Percentiles rank a stretch among this genome's conserved stretches.
Evolutionary conservation across 37 sponge, comb jelly and placozoan genomes (phyloP).

Genomic region (Haliclona indistincta): DNA sequence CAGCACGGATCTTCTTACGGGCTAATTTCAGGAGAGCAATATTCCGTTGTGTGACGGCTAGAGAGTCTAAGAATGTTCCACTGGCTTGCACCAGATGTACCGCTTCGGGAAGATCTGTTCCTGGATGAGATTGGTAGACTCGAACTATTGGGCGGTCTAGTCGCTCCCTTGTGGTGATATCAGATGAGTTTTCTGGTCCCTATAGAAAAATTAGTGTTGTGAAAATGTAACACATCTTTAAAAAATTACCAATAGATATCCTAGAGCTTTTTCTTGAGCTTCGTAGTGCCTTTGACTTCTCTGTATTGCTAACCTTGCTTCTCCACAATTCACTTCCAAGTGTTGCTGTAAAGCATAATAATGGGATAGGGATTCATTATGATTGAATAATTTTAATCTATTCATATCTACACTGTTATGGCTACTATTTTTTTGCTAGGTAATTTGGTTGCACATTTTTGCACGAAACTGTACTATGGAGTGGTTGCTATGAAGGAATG

Average conservation of each 20-base stretch:
- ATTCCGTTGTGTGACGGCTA: conserved; percentile 61
- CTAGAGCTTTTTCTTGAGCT: conserved; percentile 58
- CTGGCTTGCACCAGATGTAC: conserved; percentile 49
- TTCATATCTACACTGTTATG: not conserved
- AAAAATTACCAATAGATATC: conserved; percentile 62
- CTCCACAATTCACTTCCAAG: conserved; percentile 60
- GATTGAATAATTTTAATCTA: not conserved
- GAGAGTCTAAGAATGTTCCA: conserved; percentile 39
- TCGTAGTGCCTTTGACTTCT: conserved; percentile 38
- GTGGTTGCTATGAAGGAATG: too few species aligned
- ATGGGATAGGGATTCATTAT: not conserved
- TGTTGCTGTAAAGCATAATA: conserved; percentile 61
- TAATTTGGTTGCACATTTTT: too few species aligned
- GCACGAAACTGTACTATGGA: too few species aligned
- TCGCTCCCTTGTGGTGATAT: conserved; percentile 66
- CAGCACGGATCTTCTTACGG: conserved; percentile 37
- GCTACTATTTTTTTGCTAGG: not conserved
- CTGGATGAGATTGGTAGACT: conserved; percentile 73
- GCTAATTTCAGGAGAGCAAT: conserved; percentile 65
- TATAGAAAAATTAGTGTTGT: not conserved
- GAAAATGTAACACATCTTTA: not conserved
- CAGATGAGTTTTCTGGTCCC: conserved; percentile 69
- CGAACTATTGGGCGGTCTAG: conserved; percentile 71
- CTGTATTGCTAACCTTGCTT: conserved; percentile 54
- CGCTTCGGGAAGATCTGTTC: conserved; percentile 84